These are phyloP conservation scores for Campopleginae sp. DNA, from an alignment of 2,888 invertebrate genomes.

Conservation along the genomic window DNA sequence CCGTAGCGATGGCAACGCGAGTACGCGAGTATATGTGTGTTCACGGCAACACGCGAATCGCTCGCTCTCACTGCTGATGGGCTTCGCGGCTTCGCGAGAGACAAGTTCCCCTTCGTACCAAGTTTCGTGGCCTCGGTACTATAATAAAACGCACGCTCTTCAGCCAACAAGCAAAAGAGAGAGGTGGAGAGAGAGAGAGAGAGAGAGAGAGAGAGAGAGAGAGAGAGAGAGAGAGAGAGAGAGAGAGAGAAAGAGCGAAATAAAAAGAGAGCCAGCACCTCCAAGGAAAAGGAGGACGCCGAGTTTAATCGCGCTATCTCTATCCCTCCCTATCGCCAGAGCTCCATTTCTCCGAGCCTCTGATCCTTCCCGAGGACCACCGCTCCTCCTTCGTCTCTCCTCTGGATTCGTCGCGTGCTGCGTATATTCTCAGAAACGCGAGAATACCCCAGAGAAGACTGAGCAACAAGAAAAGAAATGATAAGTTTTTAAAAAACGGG, in stretches of 20 bases:
- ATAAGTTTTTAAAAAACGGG: constrained; percentile 20
- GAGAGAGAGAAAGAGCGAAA: not conserved
- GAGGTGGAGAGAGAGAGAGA: constrained; percentile 12
- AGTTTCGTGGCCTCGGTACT: constrained; percentile 45
- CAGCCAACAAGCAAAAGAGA: constrained; percentile 9
- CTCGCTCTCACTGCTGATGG: constrained; percentile 27
- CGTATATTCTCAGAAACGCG: constrained; percentile 39
- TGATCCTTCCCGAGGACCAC: not conserved
- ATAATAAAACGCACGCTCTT: constrained; percentile 36
- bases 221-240: constrained; percentile 31
- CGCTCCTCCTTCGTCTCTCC: constrained; percentile 25
- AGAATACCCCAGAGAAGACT: constrained; percentile 23
- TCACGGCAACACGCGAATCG: constrained; percentile 56
- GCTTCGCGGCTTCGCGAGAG: constrained; percentile 59
- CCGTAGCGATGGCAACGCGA: constrained; percentile 84
- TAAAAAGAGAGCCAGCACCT: constrained; percentile 50
- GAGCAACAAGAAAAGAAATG: constrained; percentile 20
- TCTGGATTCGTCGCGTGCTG: constrained; percentile 41
- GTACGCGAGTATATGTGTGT: constrained; percentile 28
- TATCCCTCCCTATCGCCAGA: constrained; percentile 25
- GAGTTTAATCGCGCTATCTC: constrained; percentile 26
- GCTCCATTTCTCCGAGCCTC: constrained; percentile 35
- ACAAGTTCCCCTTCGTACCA: constrained; percentile 55
- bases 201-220: constrained; percentile 15
- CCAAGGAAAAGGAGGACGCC: constrained; percentile 52